A percentile compares a stretch with the other conserved stretches of the same genome.
These are phyloP conservation scores for Drosophila elegans DNA, from an alignment of 1,140 invertebrate genomes.

Conservation along the genomic window DNA sequence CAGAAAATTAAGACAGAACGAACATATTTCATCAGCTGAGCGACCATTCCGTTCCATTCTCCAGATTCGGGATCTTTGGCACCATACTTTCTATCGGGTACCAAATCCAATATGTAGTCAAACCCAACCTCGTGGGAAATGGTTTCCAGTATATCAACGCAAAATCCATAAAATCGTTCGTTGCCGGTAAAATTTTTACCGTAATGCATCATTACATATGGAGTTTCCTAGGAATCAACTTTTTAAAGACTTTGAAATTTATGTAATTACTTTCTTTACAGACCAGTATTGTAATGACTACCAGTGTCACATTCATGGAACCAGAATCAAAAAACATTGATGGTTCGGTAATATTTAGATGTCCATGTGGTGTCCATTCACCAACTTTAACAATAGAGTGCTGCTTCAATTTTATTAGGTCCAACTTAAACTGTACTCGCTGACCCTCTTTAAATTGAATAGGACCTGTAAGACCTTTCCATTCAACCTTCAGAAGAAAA, in stretches of 20 bases:
- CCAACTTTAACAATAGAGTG: conserved; percentile 90
- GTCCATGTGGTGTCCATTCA: conserved; percentile 90
- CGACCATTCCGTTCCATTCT: conserved; percentile 96
- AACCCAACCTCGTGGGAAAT: conserved; percentile 96
- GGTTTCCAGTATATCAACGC: conserved; percentile 96
- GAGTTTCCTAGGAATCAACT: conserved; percentile 90
- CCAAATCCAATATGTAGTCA: conserved; percentile 95
- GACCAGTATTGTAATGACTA: conserved; percentile 82
- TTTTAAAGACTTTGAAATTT: background rate
- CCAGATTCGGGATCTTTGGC: conserved; percentile 94
- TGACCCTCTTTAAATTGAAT: conserved; percentile 95
- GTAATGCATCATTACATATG: conserved; percentile 97
- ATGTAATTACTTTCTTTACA: background rate
- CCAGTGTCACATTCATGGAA: conserved; percentile 93
- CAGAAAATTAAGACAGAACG: conserved; percentile 1
- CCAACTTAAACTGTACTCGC: conserved; percentile 93
- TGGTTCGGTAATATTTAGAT: conserved; percentile 93
- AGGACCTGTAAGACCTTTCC: conserved; percentile 93
- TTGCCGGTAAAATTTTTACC: conserved; percentile 94
- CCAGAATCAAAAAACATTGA: conserved; percentile 93
- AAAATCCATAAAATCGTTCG: conserved; percentile 97
- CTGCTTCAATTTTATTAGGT: conserved; percentile 92
- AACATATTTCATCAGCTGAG: conserved; percentile 83
- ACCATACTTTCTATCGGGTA: conserved; percentile 97
- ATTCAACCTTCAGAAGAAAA: conserved; percentile 63